These are phyloP conservation scores for Tapirus indicus DNA, from an alignment of 2,797 vertebrate genomes.

Conservation along the genomic window DNA sequence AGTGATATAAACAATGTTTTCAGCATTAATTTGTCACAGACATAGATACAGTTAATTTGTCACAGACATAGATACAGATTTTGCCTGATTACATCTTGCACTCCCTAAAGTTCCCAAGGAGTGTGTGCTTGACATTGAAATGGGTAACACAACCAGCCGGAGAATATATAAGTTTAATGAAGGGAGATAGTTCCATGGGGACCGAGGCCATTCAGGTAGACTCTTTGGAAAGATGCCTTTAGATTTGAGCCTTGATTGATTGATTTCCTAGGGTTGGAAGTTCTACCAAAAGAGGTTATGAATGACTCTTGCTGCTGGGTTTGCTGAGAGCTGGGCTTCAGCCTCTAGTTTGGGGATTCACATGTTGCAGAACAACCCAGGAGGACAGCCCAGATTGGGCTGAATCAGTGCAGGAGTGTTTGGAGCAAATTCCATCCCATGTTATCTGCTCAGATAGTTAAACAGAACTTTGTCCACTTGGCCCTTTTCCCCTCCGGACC, in stretches of 20 bases:
- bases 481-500: neutral
- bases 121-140: neutral
- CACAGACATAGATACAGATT: neutral
- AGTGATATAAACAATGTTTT: neutral
- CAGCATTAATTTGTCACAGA: neutral
- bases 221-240: neutral
- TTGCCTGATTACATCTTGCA: neutral
- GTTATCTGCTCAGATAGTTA: neutral
- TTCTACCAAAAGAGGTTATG: neutral
- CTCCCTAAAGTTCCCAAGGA: too few species aligned
- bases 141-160: rapidly evolving
- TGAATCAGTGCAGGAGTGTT: neutral
- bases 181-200: too few species aligned
- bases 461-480: too few species aligned
- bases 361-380: rapidly evolving
- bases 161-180: neutral
- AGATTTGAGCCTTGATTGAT: neutral
- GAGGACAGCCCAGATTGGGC: neutral
- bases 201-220: neutral
- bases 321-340: neutral
- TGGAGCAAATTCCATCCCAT: neutral
- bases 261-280: neutral
- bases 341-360: neutral
- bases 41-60: neutral
- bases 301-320: neutral